Base-by-base conservation (phyloP, 1,140 invertebrate genomes). In the Sipha flava region DNA sequence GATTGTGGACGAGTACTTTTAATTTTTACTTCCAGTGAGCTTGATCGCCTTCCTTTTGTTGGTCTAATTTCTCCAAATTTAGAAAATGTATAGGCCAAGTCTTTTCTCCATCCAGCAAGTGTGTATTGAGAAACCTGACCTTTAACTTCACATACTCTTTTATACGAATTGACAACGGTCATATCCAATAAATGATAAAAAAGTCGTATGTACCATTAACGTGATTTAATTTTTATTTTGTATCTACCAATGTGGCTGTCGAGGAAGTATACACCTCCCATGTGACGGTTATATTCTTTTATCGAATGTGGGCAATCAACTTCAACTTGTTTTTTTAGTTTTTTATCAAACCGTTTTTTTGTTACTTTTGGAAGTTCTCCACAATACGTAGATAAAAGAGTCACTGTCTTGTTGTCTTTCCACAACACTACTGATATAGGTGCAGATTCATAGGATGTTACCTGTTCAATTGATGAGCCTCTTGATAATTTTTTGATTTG, bases 181-280 rank as follows among this genome's bases (percentile, higher is more conserved):
- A 85, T 66, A 29, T 84, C 82, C 37, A 84, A 79, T 37, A 83
- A 75, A 54, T 85, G 83, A 45, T 84, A 85, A 70, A 85, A 85
- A 12, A 85, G 21, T 3, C 82, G 66, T 16, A 84, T 83, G 43
- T 85, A 82, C 83, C 84, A 85, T 80, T 84, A 84, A 79, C 82
- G 84, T 1, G 43, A 82, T 72, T 83, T 84, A 77, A 85, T 83
- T 80, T 77, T 82, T 14, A 86, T 84, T 72, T 82, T 80, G 79
- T 86, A 85, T 79, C 82, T 79, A 73, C 83, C 85, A 26, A 68
- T 68, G 16, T 43, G 43, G 16, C 64, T 68, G 12, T 68, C 40
- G 1, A 68, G 21, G 3, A 85, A 80, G 82, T 86, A 84, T 31
- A 87, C 84, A 43, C 82, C 83, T 12, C 85, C 84, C 59, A 85